A percentile compares a stretch with the other conserved stretches of the same genome.
These are phyloP conservation scores for Raphicerus campestris DNA, from an alignment of 2,113 vertebrate species.

Conservation along the genomic window DNA sequence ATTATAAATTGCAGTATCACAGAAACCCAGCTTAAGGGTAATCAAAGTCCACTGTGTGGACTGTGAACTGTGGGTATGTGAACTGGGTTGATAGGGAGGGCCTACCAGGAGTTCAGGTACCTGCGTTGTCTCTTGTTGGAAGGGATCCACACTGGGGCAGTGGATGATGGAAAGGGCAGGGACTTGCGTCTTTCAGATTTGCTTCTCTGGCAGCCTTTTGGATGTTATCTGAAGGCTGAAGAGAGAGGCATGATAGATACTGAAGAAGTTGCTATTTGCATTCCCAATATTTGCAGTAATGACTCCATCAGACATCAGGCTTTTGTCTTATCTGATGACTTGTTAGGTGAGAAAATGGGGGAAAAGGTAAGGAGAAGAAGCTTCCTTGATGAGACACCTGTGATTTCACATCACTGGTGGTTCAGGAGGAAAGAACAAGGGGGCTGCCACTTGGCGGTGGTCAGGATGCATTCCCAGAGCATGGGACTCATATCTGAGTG, in stretches of 20 bases:
- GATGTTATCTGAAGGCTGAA: background rate
- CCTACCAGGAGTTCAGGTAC: background rate
- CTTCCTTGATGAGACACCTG: background rate
- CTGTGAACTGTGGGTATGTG: background rate
- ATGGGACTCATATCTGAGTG: background rate
- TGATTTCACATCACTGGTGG: background rate
- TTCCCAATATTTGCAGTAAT: background rate
- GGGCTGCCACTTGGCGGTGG: accelerated
- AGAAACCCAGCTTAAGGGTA: background rate
- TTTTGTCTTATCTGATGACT: background rate
- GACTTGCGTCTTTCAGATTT: background rate
- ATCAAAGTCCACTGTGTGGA: background rate
- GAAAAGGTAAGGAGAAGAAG: background rate
- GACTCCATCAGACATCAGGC: background rate
- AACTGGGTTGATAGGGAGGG: background rate
- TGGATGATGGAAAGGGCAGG: background rate
- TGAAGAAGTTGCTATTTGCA: background rate
- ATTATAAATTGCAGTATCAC: background rate
- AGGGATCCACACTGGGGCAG: background rate
- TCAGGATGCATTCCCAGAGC: background rate
- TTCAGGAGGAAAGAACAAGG: background rate
- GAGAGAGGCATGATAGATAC: background rate
- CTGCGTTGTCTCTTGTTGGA: background rate
- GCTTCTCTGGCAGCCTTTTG: background rate
- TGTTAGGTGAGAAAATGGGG: background rate